phyloP scores from a whole-genome alignment of 2,797 vertebrate species.

The Phataginus tricuspis region DNA sequence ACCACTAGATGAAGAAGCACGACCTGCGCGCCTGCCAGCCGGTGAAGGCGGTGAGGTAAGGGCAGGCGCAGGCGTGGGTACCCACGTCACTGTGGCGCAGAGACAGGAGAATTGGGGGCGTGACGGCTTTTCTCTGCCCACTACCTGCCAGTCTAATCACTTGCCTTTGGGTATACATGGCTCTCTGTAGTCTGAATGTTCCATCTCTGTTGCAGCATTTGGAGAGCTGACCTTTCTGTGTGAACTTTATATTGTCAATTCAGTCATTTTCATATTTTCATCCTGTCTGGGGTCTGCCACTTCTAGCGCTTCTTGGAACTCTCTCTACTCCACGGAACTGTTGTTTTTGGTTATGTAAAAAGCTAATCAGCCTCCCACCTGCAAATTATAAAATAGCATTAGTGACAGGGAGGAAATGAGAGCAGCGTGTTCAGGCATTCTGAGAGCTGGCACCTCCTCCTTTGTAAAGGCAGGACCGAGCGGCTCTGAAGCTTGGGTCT shows the following conservation, averaged over 20 bases:
- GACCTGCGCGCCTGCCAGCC: conserved; percentile 59
- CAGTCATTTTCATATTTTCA: background rate
- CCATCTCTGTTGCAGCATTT: background rate
- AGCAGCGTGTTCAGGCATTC: background rate
- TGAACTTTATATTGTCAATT: background rate
- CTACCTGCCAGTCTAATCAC: background rate
- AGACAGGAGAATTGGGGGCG: background rate
- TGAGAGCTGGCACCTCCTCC: background rate
- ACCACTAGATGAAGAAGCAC: conserved; percentile 71
- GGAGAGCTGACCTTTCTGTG: background rate
- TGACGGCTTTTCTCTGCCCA: background rate
- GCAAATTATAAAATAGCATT: background rate
- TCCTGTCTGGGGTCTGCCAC: background rate
- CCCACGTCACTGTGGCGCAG: accelerated
- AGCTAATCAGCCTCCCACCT: background rate
- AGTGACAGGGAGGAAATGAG: background rate
- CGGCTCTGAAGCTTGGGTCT: background rate
- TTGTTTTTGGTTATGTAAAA: background rate
- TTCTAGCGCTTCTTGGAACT: background rate
- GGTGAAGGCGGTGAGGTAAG: conserved; percentile 83
- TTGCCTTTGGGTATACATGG: background rate
- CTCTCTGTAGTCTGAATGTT: background rate
- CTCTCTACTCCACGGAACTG: background rate
- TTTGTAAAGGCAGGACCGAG: background rate
- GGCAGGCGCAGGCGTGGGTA: accelerated